Conservation (phyloP, 1,140 invertebrate genomes). For the Papilio glaucus region DNA sequence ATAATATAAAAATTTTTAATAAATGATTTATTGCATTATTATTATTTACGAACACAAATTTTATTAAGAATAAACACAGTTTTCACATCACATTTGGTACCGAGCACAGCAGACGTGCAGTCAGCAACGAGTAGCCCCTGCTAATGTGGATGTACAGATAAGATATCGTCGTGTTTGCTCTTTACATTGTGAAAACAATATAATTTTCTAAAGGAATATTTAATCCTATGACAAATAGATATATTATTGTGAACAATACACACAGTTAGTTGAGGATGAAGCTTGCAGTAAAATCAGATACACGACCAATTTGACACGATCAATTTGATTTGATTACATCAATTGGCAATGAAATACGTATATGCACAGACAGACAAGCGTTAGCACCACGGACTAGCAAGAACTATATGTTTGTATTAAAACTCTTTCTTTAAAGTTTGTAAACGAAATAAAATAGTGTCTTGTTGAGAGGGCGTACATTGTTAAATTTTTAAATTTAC, state of each 20-base stretch:
- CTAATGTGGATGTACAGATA: conserved; percentile 67
- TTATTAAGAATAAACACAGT: conserved; percentile 34
- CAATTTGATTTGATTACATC: conserved; percentile 60
- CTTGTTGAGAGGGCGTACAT: too few species aligned
- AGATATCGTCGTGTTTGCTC: conserved; percentile 60
- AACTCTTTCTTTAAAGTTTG: neutral
- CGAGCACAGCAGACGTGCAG: conserved; percentile 54
- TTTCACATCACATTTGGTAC: conserved; percentile 60
- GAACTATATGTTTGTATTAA: neutral
- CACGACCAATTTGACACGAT: conserved; percentile 39
- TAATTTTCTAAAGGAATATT: conserved; percentile 53
- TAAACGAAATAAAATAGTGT: too few species aligned
- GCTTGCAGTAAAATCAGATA: conserved; percentile 39
- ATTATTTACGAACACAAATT: conserved; percentile 43
- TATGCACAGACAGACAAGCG: conserved; percentile 42
- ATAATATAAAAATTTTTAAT: conserved; percentile 24
- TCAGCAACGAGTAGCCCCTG: conserved; percentile 58
- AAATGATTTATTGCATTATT: conserved; percentile 41
- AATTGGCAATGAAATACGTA: conserved; percentile 57
- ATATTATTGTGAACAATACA: neutral
- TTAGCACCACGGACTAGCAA: conserved; percentile 17
- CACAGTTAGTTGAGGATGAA: conserved; percentile 15
- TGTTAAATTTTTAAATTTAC: too few species aligned
- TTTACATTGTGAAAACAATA: conserved; percentile 68
- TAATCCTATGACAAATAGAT: conserved; percentile 28